Evolutionary conservation across 2,113 vertebrate species (phyloP).

Genomic region (cat (Felis catus)): DNA sequence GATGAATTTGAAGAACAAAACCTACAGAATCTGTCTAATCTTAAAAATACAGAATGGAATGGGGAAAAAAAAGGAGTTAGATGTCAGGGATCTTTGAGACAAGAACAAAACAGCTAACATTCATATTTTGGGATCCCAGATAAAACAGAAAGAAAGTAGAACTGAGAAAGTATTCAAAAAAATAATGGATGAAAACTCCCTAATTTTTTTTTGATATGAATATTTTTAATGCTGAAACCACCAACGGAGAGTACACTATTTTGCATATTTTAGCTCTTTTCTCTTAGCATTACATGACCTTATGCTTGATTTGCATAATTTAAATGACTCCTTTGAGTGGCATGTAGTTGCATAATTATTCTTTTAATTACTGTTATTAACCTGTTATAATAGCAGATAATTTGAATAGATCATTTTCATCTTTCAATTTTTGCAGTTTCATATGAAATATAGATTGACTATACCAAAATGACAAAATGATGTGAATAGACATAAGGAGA

Average conservation of each 20-base stretch:
- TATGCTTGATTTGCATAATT: slow-evolving; percentile 65
- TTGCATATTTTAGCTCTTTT: slow-evolving; percentile 62
- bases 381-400: slow-evolving; percentile 66
- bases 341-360: slow-evolving; percentile 68
- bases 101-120: background rate
- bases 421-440: slow-evolving; percentile 63
- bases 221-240: slow-evolving; percentile 49
- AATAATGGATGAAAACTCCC: background rate
- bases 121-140: background rate
- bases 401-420: slow-evolving; percentile 69
- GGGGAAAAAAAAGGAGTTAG: background rate
- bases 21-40: background rate
- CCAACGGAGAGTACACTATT: slow-evolving; percentile 35
- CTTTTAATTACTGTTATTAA: slow-evolving; percentile 66
- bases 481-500: slow-evolving; percentile 9
- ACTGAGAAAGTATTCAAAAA: background rate
- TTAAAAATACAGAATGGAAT: background rate
- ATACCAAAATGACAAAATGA: slow-evolving; percentile 49
- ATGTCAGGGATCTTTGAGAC: background rate
- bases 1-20: background rate
- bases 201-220: background rate
- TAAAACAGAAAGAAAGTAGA: background rate
- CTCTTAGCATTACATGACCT: slow-evolving; percentile 58
- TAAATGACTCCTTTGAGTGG: slow-evolving; percentile 73
- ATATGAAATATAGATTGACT: slow-evolving; percentile 37